Percentiles rank a stretch among this genome's conserved stretches.
Evolutionary conservation across 2,113 vertebrate species (phyloP).

Genomic region (Zootoca vivipara): DNA sequence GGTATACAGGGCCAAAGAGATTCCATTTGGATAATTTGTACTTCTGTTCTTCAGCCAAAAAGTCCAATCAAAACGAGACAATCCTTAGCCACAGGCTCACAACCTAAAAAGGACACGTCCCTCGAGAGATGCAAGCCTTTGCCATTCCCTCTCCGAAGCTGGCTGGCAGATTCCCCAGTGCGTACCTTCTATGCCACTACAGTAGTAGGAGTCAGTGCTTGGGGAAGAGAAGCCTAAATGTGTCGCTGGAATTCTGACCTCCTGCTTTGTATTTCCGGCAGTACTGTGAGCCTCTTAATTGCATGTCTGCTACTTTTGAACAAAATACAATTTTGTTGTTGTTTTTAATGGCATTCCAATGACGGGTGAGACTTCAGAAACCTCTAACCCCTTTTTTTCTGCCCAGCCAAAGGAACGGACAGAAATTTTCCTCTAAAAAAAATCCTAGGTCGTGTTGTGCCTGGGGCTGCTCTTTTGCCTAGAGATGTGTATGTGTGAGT

Average conservation of each 20-base stretch:
- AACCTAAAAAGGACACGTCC: background rate
- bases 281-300: background rate
- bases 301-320: background rate
- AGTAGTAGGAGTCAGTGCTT: background rate
- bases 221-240: background rate
- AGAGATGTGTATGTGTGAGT: background rate
- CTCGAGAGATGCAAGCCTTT: background rate
- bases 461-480: slow-evolving; percentile 11
- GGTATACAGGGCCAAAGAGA: too few species aligned
- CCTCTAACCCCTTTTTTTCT: slow-evolving; percentile 1
- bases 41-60: too few species aligned
- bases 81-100: too few species aligned
- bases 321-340: background rate
- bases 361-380: background rate
- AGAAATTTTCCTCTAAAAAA: background rate
- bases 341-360: background rate
- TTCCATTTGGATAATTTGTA: too few species aligned
- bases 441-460: slow-evolving; percentile 19
- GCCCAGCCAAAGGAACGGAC: background rate
- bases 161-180: background rate
- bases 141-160: background rate
- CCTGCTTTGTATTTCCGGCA: slow-evolving; percentile 1
- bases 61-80: too few species aligned
- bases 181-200: background rate
- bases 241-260: background rate